Evolutionary conservation across 2,797 vertebrate genomes (phyloP), one percentile per base, ranked within the genome.

Genomic region (Huso huso): DNA sequence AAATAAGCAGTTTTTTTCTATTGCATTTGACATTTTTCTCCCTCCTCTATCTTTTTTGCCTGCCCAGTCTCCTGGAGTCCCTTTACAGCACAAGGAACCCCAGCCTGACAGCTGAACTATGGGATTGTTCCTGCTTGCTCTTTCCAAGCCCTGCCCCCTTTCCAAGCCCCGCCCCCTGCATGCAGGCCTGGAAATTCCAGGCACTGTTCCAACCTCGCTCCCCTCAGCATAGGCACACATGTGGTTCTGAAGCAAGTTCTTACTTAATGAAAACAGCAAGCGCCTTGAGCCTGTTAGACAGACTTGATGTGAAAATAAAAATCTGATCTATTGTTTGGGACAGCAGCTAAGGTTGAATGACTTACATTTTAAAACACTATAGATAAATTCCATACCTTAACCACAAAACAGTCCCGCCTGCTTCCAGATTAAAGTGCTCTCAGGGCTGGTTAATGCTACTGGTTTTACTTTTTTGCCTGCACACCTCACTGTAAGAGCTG

Each of bases 91-190:
- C 71, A 74, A 72, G 70, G 74, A 75, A 74, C 73, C 52, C 3
- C 55, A 62, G 49, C 48, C 68, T n/a, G 57, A 18, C 9, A 60
- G 13, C 49, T 50, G 50, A 84, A 75, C 81, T 81, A 77, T 74
- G 73, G 81, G 74, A 74, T 76, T 73, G 82, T 76, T 81, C 80
- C 79, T 82, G 79, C 81, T 76, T 73, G 82, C 77, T 81, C 37
- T 37, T 37, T 37, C 5, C 37, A 37, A 37, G 37, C 37, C 37
- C 37, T 4, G 37, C 37, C 37, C 37, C 37, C 80, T 79, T 82
- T 79, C 81, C 79, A 83, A 84, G 77, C 81, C 79, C 84, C 85
- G 80, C 83, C 83, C 78, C 82, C 69, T 49, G 83, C 81, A 12
- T 37, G 77, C 79, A 74, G 76, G 69, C 65, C 74, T 72, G 75